Conservation (phyloP, 2,797 vertebrate genomes). For the Ptychobarbus kaznakovi region DNA sequence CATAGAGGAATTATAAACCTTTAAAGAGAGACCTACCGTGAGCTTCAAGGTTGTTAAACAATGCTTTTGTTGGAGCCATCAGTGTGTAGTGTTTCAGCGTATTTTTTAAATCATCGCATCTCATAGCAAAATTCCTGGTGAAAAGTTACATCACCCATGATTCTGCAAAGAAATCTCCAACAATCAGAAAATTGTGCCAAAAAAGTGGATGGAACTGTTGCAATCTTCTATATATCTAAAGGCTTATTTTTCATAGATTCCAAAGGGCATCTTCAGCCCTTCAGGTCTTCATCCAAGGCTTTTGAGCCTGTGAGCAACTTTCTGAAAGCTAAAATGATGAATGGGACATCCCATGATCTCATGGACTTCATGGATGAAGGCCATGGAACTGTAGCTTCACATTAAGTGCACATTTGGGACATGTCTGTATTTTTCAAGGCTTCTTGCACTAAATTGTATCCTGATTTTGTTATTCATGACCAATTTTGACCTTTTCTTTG, state of each 20-base stretch:
- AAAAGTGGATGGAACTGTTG: background rate
- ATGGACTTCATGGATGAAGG: background rate
- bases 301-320: background rate
- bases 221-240: background rate
- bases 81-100: background rate
- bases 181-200: background rate
- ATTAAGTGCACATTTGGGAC: constrained; percentile 12
- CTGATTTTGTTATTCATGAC: constrained; percentile 4
- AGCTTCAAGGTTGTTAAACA: background rate
- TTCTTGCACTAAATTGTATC: background rate
- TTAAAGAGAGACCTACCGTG: background rate
- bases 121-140: background rate
- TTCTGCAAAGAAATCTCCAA: background rate
- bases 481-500: constrained; percentile 11
- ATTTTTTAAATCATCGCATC: background rate
- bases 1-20: background rate
- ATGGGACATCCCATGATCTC: constrained; percentile 27
- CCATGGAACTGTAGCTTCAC: background rate
- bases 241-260: background rate
- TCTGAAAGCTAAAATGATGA: constrained; percentile 3
- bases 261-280: background rate
- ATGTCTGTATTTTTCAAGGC: background rate
- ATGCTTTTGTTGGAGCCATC: background rate
- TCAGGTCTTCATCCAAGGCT: background rate
- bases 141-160: background rate